Evolutionary conservation across 2,888 invertebrate species (phyloP).

Genomic region (Keiferia lycopersicella): DNA sequence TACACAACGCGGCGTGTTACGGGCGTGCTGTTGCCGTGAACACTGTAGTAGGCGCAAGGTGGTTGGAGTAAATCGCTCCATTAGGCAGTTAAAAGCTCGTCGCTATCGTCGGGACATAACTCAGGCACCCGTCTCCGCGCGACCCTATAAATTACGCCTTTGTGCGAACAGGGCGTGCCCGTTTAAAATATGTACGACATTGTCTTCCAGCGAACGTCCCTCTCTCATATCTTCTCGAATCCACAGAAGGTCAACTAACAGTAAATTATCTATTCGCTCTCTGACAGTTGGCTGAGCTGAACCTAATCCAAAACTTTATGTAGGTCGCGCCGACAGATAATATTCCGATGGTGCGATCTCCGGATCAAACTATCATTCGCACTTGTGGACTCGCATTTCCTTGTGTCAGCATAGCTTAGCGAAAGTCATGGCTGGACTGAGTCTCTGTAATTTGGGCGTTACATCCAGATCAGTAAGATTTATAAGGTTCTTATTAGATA

Average conservation of each 20-base stretch:
- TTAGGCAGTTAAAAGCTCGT: conserved; percentile 81
- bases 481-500: neutral
- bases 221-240: conserved; percentile 70
- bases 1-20: conserved; percentile 33
- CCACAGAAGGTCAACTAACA: conserved; percentile 64
- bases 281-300: conserved; percentile 48
- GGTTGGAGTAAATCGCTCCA: conserved; percentile 79
- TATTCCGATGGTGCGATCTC: conserved; percentile 10
- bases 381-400: conserved; percentile 48
- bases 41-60: conserved; percentile 70
- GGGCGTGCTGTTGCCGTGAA: conserved; percentile 58
- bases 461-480: conserved; percentile 9
- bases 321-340: conserved; percentile 50
- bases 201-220: conserved; percentile 71
- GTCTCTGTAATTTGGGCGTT: neutral
- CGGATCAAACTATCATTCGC: conserved; percentile 46
- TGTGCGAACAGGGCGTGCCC: conserved; percentile 78
- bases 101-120: conserved; percentile 79
- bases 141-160: conserved; percentile 79
- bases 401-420: conserved; percentile 31
- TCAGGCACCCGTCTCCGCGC: conserved; percentile 78
- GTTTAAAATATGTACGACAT: conserved; percentile 80
- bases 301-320: conserved; percentile 54
- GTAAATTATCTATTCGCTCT: conserved; percentile 66
- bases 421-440: conserved; percentile 37